Percentiles rank a stretch among this genome's conserved stretches.
Conservation (phyloP, 2,113 vertebrate genomes). For the Cephalopholis sonnerati region DNA sequence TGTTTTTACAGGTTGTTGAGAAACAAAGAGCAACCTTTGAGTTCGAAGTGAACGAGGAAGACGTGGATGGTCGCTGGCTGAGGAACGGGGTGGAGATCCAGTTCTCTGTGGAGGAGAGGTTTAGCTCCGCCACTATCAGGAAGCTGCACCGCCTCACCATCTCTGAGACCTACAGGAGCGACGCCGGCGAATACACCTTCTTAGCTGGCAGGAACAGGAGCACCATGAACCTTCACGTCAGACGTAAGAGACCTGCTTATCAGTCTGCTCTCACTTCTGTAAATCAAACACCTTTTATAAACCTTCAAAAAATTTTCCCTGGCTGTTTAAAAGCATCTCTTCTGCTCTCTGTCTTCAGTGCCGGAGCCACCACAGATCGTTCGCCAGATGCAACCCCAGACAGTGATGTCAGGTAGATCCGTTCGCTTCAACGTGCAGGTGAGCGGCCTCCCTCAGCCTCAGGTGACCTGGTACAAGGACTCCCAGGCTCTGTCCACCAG, state of each 20-base stretch:
- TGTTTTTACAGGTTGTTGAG: constrained; percentile 85
- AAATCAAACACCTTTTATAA: no score
- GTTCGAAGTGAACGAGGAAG: constrained; percentile 97
- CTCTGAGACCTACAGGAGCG: constrained; percentile 91
- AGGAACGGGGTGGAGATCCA: constrained; percentile 95
- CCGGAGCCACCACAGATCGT: constrained; percentile 91
- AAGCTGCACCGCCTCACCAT: constrained; percentile 95
- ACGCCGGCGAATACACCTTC: constrained; percentile 95
- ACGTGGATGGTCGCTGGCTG: constrained; percentile 94
- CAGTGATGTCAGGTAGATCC: constrained; percentile 88
- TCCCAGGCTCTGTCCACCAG: constrained; percentile 89
- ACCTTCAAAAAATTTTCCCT: no score
- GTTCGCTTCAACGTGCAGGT: constrained; percentile 90
- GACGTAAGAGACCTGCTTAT: constrained; percentile 81
- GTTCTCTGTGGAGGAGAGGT: constrained; percentile 89
- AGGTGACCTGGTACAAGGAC: constrained; percentile 93
- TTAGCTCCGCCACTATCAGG: constrained; percentile 90
- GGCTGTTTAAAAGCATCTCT: no score
- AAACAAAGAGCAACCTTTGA: constrained; percentile 94
- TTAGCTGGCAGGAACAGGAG: constrained; percentile 93
- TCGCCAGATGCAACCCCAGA: constrained; percentile 86
- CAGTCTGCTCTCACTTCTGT: no score
- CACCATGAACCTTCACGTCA: constrained; percentile 90
- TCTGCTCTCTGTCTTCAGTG: constrained; percentile 76
- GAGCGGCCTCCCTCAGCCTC: constrained; percentile 90